These are phyloP conservation scores for Fissipunctia ypsillon DNA, from an alignment of 2,888 invertebrate genomes.

Conservation along the genomic window DNA sequence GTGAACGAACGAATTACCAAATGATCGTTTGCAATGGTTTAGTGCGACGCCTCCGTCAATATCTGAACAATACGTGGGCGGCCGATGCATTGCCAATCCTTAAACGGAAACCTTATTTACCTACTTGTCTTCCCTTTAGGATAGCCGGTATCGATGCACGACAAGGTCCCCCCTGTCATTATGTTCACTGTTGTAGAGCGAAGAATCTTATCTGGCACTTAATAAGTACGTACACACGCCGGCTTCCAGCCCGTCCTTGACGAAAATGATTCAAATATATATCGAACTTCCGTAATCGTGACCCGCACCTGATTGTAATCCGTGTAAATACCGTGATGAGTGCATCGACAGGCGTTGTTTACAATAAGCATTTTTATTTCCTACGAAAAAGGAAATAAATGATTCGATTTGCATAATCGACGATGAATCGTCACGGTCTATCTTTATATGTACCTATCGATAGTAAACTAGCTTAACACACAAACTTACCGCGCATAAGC, in stretches of 20 bases:
- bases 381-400: constrained; percentile 83
- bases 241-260: constrained; percentile 75
- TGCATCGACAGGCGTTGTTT: constrained; percentile 71
- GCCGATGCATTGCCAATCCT: constrained; percentile 87
- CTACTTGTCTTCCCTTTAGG: constrained; percentile 87
- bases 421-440: constrained; percentile 76
- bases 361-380: constrained; percentile 72
- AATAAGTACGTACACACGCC: constrained; percentile 73
- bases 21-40: constrained; percentile 84
- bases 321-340: constrained; percentile 75
- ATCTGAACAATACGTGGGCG: constrained; percentile 85
- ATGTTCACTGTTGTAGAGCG: constrained; percentile 75
- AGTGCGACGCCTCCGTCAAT: constrained; percentile 84
- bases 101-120: constrained; percentile 86
- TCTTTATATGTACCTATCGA: constrained; percentile 74
- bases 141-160: constrained; percentile 80
- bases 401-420: constrained; percentile 83
- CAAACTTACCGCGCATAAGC: constrained; percentile 70
- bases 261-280: constrained; percentile 78
- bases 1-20: constrained; percentile 83
- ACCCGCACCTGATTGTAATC: constrained; percentile 73
- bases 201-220: constrained; percentile 78
- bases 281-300: constrained; percentile 83
- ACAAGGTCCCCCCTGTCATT: constrained; percentile 81
- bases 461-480: constrained; percentile 72